Evolutionary conservation across 2,888 invertebrate species (phyloP), one percentile per base, ranked within the genome.

Genomic region (Nymphalis urticae): DNA sequence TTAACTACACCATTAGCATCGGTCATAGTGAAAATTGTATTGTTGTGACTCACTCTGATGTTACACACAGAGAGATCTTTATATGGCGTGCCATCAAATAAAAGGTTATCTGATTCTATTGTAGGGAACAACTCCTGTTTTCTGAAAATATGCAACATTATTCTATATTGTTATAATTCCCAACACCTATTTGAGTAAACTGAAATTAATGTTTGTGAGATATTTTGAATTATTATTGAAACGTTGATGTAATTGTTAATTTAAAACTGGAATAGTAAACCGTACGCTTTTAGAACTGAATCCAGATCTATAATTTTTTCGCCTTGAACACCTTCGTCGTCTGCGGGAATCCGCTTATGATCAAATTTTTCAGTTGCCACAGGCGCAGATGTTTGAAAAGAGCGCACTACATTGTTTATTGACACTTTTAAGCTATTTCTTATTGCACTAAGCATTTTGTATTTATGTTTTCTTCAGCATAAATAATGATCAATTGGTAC

Each of bases 31-130:
- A 98, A 93, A 68, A 98, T 95, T 13, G 98, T 98, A 85, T 99
- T 99, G 90, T 99, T 99, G 70, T 94, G 94, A 13, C 96, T 95
- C 0, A 97, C 96, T 80, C 95, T 94, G 60, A 99, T 95, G 85
- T 97, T 96, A 77, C 96, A 94, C 68, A 98, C 94, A 0, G 98
- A 98, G 63, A 98, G 82, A 61, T 97, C 95, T 82, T 95, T 95
- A 84, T 95, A 98, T 2, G 94, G 94, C 0, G 95, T 87, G 0
- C 97, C 97, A 82, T 96, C 94, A 79, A 97, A 97, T 4, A 97
- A 81, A 78, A 90, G 89, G 70, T 94, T 93, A 50, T 96, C 95
- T 0, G 97, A 97, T 64, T 95, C 93, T 68, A 93, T 88, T 80
- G 96, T 95, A 0, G 97, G 97, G 81, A 97, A 97, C 73, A 95